These are phyloP conservation scores for Arrhamphus sclerolepis DNA, from an alignment of 2,797 vertebrate species.

Conservation along the genomic window DNA sequence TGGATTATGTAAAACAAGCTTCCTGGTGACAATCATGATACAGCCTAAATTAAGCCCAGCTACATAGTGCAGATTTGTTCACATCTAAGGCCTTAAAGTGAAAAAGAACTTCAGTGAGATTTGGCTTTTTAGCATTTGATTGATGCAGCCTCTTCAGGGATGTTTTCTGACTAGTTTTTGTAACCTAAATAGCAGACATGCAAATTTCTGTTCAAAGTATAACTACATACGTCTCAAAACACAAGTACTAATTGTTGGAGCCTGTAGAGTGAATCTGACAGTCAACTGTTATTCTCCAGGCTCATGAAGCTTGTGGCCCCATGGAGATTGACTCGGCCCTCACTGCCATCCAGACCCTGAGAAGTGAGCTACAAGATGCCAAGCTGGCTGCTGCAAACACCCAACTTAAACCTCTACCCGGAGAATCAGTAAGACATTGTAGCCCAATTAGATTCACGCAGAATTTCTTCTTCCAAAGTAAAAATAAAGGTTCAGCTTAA, in stretches of 20 bases:
- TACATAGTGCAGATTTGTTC: no score
- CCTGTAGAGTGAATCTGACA: background rate
- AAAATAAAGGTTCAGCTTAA: background rate
- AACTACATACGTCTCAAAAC: background rate
- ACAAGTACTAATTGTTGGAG: background rate
- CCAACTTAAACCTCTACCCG: slow-evolving; percentile 94
- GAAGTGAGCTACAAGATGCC: slow-evolving; percentile 94
- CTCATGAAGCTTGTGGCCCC: slow-evolving; percentile 96
- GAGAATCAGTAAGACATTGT: slow-evolving; percentile 86
- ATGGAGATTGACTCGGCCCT: slow-evolving; percentile 98
- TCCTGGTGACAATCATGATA: no score
- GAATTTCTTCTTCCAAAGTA: background rate
- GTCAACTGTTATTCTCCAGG: slow-evolving; percentile 74
- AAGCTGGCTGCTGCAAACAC: slow-evolving; percentile 88
- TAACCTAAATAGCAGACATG: no score
- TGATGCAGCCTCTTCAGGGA: no score
- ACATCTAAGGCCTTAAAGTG: no score
- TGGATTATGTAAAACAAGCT: background rate
- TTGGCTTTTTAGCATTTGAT: no score
- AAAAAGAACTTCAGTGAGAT: no score
- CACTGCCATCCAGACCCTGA: slow-evolving; percentile 91
- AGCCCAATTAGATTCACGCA: background rate
- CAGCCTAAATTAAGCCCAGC: no score
- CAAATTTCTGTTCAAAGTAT: no score
- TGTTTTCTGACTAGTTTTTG: no score